Evolutionary conservation across 2,113 vertebrate genomes (phyloP).

Genomic region (Rhizomys pruinosus): DNA sequence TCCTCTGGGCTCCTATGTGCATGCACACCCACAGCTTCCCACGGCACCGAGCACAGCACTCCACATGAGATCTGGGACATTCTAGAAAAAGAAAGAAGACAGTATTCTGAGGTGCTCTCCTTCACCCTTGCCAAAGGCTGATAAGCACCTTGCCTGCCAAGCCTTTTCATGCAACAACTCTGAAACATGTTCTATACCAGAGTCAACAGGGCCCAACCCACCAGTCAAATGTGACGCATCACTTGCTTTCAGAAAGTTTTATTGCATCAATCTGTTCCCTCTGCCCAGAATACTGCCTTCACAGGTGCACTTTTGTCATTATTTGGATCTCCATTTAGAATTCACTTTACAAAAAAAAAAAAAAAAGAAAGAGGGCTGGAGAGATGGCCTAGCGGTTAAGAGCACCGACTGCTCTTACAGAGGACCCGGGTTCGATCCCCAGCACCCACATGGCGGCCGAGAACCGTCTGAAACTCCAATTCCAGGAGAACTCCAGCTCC

Average conservation of each 20-base stretch:
- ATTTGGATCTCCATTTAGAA: not conserved
- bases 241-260: conserved; percentile 14
- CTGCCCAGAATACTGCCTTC: not conserved
- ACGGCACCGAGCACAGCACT: not conserved
- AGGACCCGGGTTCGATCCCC: too few relatives aligned
- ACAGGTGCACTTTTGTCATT: not conserved
- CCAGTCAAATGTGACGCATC: not conserved
- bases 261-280: too few relatives aligned
- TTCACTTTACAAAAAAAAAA: not conserved
- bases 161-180: not conserved
- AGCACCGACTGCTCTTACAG: too few relatives aligned
- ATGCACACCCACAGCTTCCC: not conserved
- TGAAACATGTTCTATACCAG: not conserved
- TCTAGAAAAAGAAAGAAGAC: not conserved
- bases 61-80: not conserved
- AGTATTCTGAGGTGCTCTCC: too few relatives aligned
- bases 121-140: not conserved
- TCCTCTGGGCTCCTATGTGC: not conserved
- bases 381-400: too few relatives aligned
- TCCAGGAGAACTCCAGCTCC: too few relatives aligned
- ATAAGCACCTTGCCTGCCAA: not conserved
- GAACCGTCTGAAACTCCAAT: too few relatives aligned
- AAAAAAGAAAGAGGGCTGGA: too few relatives aligned
- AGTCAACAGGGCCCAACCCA: not conserved
- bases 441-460: too few relatives aligned